Percentiles rank a stretch among this genome's conserved stretches.
These are phyloP conservation scores for Cantharis rustica DNA, from an alignment of 2,888 invertebrate species.

Conservation along the genomic window DNA sequence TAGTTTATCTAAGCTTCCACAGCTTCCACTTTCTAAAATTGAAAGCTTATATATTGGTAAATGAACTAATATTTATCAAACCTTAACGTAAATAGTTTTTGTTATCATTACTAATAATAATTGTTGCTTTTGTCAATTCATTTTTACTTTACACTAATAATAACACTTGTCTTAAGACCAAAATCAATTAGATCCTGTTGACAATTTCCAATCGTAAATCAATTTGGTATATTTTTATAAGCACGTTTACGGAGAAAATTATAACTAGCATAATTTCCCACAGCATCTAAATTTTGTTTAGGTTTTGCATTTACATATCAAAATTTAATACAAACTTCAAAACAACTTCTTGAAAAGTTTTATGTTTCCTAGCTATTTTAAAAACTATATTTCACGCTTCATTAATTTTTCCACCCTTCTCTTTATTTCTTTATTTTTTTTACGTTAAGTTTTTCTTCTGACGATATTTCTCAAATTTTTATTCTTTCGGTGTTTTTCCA, in stretches of 20 bases:
- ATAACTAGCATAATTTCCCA: background rate
- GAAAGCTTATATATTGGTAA: constrained; percentile 8
- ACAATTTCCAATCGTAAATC: background rate
- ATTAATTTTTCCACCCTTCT: background rate
- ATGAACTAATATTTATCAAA: constrained; percentile 12
- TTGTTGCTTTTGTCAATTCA: background rate
- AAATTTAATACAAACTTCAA: background rate
- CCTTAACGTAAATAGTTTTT: background rate
- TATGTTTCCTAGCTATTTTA: background rate
- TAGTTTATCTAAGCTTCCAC: constrained; percentile 25
- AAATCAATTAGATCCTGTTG: background rate
- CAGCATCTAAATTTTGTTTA: background rate
- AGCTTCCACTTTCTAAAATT: constrained; percentile 13
- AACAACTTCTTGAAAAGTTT: background rate
- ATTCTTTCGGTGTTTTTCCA: background rate
- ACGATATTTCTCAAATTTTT: background rate
- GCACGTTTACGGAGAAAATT: background rate
- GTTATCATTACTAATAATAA: background rate
- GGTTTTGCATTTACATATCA: background rate
- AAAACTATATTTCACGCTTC: background rate
- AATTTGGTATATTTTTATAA: background rate
- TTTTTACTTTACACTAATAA: background rate
- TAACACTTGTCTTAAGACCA: background rate
- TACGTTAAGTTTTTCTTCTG: background rate
- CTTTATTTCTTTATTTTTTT: background rate